Conservation (phyloP, 2,797 vertebrate species). For the Xyrichtys novacula region DNA sequence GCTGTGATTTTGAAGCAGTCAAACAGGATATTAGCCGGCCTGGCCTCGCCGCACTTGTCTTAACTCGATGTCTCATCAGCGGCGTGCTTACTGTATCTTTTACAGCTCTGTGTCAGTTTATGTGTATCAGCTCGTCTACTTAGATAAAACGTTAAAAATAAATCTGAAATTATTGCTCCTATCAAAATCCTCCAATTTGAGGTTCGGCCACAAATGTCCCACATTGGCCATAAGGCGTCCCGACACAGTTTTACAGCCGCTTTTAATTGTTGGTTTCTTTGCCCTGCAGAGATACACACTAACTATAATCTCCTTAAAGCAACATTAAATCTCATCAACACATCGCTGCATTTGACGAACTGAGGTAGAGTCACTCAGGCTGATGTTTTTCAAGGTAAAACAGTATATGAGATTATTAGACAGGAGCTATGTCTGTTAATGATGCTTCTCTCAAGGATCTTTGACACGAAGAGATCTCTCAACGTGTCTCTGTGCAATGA, state of each 20-base stretch:
- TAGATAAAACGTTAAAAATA: constrained; percentile 43
- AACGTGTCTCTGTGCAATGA: too few relatives aligned
- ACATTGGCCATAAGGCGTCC: constrained; percentile 53
- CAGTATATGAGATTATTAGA: constrained; percentile 9
- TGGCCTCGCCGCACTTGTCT: constrained; percentile 34
- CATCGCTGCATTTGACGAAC: constrained; percentile 11
- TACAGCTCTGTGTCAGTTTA: constrained; percentile 20
- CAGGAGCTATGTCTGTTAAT: constrained; percentile 1
- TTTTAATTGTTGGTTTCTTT: constrained; percentile 69
- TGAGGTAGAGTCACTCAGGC: constrained; percentile 16
- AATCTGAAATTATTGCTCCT: constrained; percentile 36
- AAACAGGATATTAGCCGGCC: constrained; percentile 5
- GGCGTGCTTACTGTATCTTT: constrained; percentile 31
- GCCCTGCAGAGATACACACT: constrained; percentile 29
- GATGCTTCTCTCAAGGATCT: neutral
- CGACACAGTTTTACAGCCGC: constrained; percentile 56
- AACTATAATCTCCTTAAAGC: constrained; percentile 40
- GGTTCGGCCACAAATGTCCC: constrained; percentile 49
- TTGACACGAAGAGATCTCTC: neutral
- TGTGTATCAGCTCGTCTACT: constrained; percentile 6
- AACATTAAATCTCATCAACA: constrained; percentile 54
- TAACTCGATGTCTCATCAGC: constrained; percentile 38
- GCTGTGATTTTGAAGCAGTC: constrained; percentile 28
- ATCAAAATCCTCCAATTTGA: constrained; percentile 44
- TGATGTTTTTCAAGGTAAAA: constrained; percentile 4